Conservation (phyloP, 2,113 vertebrate genomes). For the Lonchura striata region DNA sequence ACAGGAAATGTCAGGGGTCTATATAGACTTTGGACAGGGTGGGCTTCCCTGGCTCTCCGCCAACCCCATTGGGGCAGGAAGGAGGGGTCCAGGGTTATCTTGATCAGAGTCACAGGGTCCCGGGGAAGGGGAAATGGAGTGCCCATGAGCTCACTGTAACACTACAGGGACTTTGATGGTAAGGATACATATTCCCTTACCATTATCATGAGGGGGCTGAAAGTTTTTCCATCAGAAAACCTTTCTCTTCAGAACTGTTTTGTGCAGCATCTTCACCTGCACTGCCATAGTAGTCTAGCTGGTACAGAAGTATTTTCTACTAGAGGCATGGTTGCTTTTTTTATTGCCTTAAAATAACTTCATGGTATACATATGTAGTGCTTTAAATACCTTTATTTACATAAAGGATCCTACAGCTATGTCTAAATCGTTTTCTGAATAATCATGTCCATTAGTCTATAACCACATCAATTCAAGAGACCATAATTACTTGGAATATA, state of each 20-base stretch:
- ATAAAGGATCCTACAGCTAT: not conserved
- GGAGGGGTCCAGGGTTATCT: too few species aligned
- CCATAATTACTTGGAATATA: not conserved
- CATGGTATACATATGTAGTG: not conserved
- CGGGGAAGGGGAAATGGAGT: too few species aligned
- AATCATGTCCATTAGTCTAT: not conserved
- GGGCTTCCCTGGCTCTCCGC: too few species aligned
- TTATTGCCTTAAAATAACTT: not conserved
- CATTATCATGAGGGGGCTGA: not conserved
- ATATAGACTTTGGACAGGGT: too few species aligned
- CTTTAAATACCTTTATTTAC: not conserved
- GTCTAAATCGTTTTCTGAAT: not conserved
- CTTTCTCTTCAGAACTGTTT: not conserved
- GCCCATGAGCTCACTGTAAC: too few species aligned
- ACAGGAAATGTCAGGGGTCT: too few species aligned
- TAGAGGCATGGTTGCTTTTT: not conserved
- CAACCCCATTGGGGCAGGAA: too few species aligned
- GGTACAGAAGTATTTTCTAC: not conserved
- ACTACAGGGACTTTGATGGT: not conserved
- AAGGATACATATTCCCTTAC: not conserved
- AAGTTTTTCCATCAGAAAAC: not conserved
- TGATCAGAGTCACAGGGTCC: too few species aligned
- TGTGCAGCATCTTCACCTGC: not conserved
- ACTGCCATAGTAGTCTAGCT: not conserved
- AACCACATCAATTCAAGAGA: slow-evolving; percentile 29